Base-by-base conservation (phyloP, 2,797 vertebrate genomes). In the Anas georgica region DNA sequence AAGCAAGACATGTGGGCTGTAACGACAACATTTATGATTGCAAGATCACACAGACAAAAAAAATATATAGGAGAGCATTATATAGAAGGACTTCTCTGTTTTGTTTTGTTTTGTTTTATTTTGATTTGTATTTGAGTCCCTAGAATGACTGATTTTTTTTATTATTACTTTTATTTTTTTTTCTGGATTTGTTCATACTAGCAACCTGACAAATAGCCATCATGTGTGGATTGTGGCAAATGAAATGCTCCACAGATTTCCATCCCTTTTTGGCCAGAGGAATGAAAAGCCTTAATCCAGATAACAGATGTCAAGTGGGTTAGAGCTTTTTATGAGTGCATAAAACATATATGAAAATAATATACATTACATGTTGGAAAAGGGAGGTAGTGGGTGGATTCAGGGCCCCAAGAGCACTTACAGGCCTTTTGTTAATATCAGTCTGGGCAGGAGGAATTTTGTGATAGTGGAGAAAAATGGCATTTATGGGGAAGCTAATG, bases 341-440 rank as follows among this genome's bases (percentile, higher is more conserved):
- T 89, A 77, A 96, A 92, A 81, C 26, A 58, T 75, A 83, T 31
- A 77, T 75, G 58, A 87, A 94, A 84, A 95, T 21, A 82, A 66
- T 10, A 75, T 22, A 54, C 6, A 18, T 86, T 90, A 80, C 59
- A 58, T 50, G 26, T 60, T 93, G 83, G 70, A 56, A 84, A 88
- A 14, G 8, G 22, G 12, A 79, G 35, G 21, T 56, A 67, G 25
- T 7, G 23, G 77, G 88, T 64, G 20, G 31, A 79, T 85, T 70
- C 68, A 80, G 18, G 52, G 41, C 31, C 56, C 22, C 59, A 82
- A 77, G 35, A 88, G 22, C 46, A 56, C n/a, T 94, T 88, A 48
- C n/a, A 91, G 67, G 16, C 28, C 6, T 90, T 82, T 80, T 41
- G 41, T 46, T 87, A 86, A 46, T 73, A 28, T 48, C 17, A 68